Evolutionary conservation across 1,140 invertebrate species (phyloP).

Genomic region (Sitophilus oryzae): DNA sequence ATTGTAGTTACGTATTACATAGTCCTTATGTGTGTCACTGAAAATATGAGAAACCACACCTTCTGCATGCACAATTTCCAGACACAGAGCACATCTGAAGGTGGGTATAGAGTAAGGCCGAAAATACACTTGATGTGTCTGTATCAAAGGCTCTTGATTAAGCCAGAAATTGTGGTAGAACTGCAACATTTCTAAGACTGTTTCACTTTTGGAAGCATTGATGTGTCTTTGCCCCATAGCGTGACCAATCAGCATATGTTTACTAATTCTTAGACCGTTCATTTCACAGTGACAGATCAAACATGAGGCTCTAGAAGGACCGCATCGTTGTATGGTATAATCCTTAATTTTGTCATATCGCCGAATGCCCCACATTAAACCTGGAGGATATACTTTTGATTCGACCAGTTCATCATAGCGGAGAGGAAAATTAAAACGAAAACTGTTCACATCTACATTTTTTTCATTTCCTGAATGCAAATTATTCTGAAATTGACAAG

Average conservation of each 20-base stretch:
- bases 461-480: not conserved
- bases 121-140: constrained; percentile 34
- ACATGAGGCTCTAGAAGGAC: constrained; percentile 23
- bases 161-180: constrained; percentile 29
- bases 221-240: constrained; percentile 29
- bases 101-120: constrained; percentile 7
- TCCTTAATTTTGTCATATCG: constrained; percentile 24
- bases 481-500: not conserved
- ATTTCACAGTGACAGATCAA: constrained; percentile 28
- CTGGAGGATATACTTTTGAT: constrained; percentile 19
- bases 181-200: constrained; percentile 10
- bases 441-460: constrained; percentile 16
- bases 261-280: constrained; percentile 7
- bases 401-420: constrained; percentile 19
- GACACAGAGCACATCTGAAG: constrained; percentile 22
- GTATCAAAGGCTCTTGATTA: constrained; percentile 22
- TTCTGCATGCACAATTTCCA: not conserved
- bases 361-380: constrained; percentile 11
- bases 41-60: constrained; percentile 18
- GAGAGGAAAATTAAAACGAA: constrained; percentile 25
- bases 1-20: constrained; percentile 20
- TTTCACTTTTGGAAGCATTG: constrained; percentile 4
- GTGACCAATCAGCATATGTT: constrained; percentile 21
- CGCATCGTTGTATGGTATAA: constrained; percentile 24
- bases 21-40: constrained; percentile 20